Base-by-base conservation (phyloP, 1,140 invertebrate genomes). In the Apocrypta bakeri region DNA sequence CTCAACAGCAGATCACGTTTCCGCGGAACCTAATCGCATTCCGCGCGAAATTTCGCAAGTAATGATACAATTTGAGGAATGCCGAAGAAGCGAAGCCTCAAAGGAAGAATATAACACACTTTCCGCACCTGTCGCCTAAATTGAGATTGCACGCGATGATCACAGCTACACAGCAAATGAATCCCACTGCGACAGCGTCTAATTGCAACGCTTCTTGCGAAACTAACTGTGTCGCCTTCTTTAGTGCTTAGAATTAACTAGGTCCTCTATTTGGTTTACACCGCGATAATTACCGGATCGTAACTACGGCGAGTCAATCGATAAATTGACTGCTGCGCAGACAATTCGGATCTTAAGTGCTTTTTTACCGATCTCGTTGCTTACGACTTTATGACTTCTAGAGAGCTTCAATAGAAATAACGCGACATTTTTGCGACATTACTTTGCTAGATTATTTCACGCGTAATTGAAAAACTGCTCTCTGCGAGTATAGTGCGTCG, bases 231-330 rank as follows among this genome's bases (percentile, higher is more conserved):
- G 2, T 21, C 17, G 48, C 17, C 48, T 17, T 21, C 21, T 56
- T 17, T 21, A 79, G 61, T 56, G 66, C 25, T 48, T 31, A 56
- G 68, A 72, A 61, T 72, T 79, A 79, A 79, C 78, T 71, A 33
- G 27, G 40, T 79, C 71, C 48, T 56, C 33, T 2, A 37, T 2
- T 37, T 9, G 33, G 9, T 37, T 4, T 37, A 37, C 33, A 37
- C 33, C 21, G 37, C 48, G 56, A 64, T 80, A 73, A 73, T 73
- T 66, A 73, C 29, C 29, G 8, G 42, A 37, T 56, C 21, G 48
- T 79, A 79, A 72, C 63, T 42, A 79, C 68, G 29, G 78, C 78
- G 29, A 79, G 29, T 37, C 78, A 40, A 79, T 72, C 68, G 78
- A 79, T 79, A 69, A 79, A 71, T 79, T 48, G 27, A 9, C n/a